Evolutionary conservation across 2,113 vertebrate genomes (phyloP).

Genomic region (Suricata suricatta): DNA sequence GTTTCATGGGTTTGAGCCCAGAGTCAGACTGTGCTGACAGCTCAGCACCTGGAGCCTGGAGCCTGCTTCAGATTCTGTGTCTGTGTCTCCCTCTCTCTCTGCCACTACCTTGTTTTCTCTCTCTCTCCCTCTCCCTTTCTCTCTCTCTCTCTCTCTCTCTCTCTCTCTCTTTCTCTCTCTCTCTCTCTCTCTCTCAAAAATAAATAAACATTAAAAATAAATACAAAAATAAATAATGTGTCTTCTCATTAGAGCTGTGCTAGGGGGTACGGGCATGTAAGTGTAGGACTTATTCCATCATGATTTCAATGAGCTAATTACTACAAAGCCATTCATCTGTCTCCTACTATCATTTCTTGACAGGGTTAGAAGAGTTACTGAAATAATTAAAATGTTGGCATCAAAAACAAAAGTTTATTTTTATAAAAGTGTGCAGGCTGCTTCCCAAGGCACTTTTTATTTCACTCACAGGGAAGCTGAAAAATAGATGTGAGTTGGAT

Average conservation of each 20-base stretch:
- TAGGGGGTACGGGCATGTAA: neutral
- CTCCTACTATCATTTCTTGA: neutral
- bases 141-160: too few species aligned
- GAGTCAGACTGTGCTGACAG: too few species aligned
- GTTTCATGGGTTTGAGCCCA: too few species aligned
- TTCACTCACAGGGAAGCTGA: neutral
- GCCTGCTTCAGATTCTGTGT: too few species aligned
- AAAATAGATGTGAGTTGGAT: neutral
- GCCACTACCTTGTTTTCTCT: too few species aligned
- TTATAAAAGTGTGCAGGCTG: neutral
- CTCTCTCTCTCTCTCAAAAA: too few species aligned
- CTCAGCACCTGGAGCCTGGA: too few species aligned
- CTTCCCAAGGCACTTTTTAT: neutral
- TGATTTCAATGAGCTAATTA: neutral
- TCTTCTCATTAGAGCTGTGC: neutral
- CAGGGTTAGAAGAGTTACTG: neutral
- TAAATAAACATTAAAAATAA: too few species aligned
- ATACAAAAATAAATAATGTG: too few species aligned
- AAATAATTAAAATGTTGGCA: neutral
- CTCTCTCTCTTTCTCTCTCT: too few species aligned
- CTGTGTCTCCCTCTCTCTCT: too few species aligned
- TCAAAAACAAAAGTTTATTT: neutral
- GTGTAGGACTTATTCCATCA: neutral
- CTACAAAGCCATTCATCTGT: neutral
- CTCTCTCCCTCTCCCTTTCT: too few species aligned